A percentile compares a stretch with the other conserved stretches of the same genome.
Evolutionary conservation across 2,888 invertebrate species (phyloP).

Genomic region (Hemicrepidius hirtus): DNA sequence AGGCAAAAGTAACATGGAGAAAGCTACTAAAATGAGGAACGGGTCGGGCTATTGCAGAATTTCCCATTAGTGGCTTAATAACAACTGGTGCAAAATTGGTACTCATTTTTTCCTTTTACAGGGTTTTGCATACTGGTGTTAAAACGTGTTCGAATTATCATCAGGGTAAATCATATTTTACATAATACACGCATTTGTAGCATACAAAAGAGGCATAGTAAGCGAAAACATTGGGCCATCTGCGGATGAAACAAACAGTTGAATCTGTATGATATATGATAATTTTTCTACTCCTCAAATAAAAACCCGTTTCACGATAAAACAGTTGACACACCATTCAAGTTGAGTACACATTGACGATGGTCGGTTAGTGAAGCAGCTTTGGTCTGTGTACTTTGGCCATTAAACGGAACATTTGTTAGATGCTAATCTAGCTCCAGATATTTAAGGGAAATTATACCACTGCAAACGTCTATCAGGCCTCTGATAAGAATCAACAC

Average conservation of each 20-base stretch:
- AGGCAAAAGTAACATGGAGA: no score
- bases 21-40: no score
- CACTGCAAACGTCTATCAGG: conserved; percentile 23
- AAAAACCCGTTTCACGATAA: conserved; percentile 17
- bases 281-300: conserved; percentile 25
- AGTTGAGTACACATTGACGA: conserved; percentile 27
- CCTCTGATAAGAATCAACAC: conserved; percentile 30
- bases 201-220: conserved; percentile 16
- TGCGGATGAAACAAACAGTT: conserved; percentile 17
- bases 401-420: conserved; percentile 29
- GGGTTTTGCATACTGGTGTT: not conserved
- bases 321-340: conserved; percentile 26
- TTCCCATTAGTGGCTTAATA: no score
- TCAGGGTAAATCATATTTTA: conserved; percentile 13
- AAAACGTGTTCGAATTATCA: conserved; percentile 15
- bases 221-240: conserved; percentile 21
- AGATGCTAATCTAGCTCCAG: conserved; percentile 27
- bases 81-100: not conserved
- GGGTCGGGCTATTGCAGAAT: no score
- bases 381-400: conserved; percentile 19
- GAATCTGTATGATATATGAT: conserved; percentile 22
- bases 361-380: conserved; percentile 24
- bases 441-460: conserved; percentile 24
- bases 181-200: conserved; percentile 13
- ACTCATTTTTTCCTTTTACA: conserved; percentile 2